These are phyloP conservation scores for Parapsyche elsis DNA, from an alignment of 1,140 invertebrate species.

Conservation along the genomic window DNA sequence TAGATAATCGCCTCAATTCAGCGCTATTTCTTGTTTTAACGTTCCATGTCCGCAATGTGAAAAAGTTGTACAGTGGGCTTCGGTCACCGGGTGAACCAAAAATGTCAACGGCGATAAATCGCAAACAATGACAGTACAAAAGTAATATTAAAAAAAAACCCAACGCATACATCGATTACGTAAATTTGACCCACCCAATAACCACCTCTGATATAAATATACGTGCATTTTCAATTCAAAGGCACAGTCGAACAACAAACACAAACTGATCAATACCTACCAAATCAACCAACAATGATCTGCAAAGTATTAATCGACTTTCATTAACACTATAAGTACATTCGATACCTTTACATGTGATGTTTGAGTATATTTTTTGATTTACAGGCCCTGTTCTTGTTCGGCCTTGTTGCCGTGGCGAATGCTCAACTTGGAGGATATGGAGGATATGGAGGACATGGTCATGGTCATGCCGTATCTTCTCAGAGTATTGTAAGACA, in stretches of 20 bases:
- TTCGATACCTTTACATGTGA: not conserved
- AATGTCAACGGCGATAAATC: slow-evolving; percentile 5
- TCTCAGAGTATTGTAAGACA: slow-evolving; percentile 42
- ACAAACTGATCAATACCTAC: not conserved
- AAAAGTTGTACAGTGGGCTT: not conserved
- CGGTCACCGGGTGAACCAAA: slow-evolving; percentile 38
- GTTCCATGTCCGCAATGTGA: not conserved
- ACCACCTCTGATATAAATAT: slow-evolving; percentile 24
- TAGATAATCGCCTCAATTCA: not conserved
- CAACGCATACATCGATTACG: slow-evolving; percentile 8
- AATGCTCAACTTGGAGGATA: slow-evolving; percentile 26
- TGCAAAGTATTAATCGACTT: not conserved
- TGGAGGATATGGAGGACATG: slow-evolving; percentile 9
- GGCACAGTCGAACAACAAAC: not conserved
- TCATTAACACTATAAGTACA: not conserved
- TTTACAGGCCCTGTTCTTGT: slow-evolving; percentile 9
- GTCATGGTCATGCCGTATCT: slow-evolving; percentile 35
- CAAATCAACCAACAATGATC: slow-evolving; percentile 8
- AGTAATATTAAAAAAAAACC: not conserved
- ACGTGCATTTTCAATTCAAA: not conserved
- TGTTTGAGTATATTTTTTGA: not conserved
- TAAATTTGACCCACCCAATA: not conserved
- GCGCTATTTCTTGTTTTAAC: not conserved
- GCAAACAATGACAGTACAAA: not conserved
- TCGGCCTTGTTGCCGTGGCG: not conserved